Conservation (phyloP, 1,140 invertebrate genomes). For the Lineus longissimus region DNA sequence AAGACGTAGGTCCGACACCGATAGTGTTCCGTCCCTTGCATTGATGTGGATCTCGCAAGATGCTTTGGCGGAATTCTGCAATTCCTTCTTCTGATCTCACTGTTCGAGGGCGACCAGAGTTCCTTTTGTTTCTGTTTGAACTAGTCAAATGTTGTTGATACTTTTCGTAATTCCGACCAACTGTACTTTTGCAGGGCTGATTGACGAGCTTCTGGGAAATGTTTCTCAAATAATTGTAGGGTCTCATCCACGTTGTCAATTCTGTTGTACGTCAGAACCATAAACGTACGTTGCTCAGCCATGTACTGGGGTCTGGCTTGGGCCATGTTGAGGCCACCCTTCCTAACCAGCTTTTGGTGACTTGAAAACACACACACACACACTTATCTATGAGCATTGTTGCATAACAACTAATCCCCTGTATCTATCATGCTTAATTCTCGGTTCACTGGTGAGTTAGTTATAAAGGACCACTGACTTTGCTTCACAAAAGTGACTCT, state of each 20-base stretch:
- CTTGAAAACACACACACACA: too few relatives aligned
- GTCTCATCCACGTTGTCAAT: not conserved
- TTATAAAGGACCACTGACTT: too few relatives aligned
- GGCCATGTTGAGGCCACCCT: too few relatives aligned
- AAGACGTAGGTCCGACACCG: not conserved
- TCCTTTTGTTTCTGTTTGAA: not conserved
- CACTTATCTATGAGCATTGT: too few relatives aligned
- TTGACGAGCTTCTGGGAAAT: not conserved
- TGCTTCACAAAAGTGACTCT: too few relatives aligned
- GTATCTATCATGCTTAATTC: too few relatives aligned
- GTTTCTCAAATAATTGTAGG: not conserved
- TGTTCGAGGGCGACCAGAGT: conserved; percentile 3
- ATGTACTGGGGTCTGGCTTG: too few relatives aligned
- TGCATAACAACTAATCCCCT: too few relatives aligned
- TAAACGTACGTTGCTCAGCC: too few relatives aligned
- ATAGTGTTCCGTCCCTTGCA: not conserved
- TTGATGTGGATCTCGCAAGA: not conserved
- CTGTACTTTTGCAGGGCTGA: not conserved
- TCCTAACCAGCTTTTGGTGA: too few relatives aligned
- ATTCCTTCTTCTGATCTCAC: not conserved
- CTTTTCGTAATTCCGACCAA: not conserved
- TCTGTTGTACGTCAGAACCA: not conserved
- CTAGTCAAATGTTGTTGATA: not conserved
- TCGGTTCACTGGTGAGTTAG: too few relatives aligned
- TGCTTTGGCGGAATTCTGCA: not conserved